A percentile compares a stretch with the other conserved stretches of the same genome.
Conservation (phyloP, 1,140 invertebrate species). For the Trichogramma pretiosum region DNA sequence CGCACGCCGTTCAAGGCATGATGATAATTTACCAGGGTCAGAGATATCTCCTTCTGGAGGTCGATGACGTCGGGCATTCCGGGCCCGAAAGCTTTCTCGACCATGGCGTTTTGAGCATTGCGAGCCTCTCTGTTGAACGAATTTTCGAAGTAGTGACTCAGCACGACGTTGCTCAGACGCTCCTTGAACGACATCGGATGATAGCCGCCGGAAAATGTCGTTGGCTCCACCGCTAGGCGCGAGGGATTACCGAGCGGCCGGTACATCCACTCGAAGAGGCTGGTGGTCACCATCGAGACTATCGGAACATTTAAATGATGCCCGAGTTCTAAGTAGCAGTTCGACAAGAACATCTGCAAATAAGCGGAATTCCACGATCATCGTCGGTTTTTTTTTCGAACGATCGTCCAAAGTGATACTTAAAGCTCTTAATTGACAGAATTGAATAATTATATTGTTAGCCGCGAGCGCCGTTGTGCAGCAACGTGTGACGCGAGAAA, state of each 20-base stretch:
- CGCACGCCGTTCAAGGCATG: neutral
- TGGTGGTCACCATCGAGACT: conserved; percentile 47
- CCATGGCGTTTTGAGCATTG: neutral
- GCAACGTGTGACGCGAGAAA: too few relatives aligned
- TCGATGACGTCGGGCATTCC: neutral
- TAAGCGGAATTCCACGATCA: too few relatives aligned
- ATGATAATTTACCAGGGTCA: neutral
- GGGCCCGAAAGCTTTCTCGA: neutral
- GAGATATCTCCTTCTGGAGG: neutral
- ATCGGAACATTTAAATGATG: conserved; percentile 49
- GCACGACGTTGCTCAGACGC: neutral
- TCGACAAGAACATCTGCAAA: conserved; percentile 19
- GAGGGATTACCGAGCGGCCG: conserved; percentile 50
- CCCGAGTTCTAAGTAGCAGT: conserved; percentile 47
- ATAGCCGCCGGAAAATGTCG: neutral
- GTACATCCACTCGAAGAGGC: conserved; percentile 47
- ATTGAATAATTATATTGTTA: too few relatives aligned
- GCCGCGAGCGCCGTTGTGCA: too few relatives aligned
- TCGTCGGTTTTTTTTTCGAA: too few relatives aligned
- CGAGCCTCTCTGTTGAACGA: neutral
- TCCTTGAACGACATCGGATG: neutral
- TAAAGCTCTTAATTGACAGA: too few relatives aligned
- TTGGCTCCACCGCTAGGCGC: conserved; percentile 20
- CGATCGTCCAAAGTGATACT: too few relatives aligned
- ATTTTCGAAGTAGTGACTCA: neutral